Conservation (phyloP, 2,113 vertebrate genomes). For the Lonchura striata region DNA sequence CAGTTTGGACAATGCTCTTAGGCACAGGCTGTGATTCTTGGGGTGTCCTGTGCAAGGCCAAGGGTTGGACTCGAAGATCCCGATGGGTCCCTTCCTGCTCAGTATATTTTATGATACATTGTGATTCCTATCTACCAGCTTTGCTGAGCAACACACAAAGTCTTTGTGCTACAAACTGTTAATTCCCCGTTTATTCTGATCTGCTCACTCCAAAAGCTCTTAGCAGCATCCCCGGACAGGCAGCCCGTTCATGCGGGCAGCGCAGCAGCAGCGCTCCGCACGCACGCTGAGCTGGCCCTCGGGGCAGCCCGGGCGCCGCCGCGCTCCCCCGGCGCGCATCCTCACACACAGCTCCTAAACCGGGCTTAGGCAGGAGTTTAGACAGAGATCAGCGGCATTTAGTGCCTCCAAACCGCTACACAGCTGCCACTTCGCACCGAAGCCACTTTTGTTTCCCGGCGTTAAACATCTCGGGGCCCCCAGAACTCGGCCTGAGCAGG, state of each 20-base stretch:
- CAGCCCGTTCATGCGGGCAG: not conserved
- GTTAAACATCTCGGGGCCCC: not conserved
- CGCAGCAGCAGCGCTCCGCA: accelerated
- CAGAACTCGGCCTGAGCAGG: too few relatives aligned
- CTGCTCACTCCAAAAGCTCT: not conserved
- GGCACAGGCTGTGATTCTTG: not conserved
- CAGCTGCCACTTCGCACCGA: not conserved
- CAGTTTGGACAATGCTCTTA: not conserved
- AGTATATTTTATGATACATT: not conserved
- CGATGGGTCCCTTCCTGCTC: not conserved
- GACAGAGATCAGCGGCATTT: not conserved
- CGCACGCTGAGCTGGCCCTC: accelerated
- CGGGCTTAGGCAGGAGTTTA: not conserved
- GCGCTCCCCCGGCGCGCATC: accelerated
- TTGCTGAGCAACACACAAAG: not conserved
- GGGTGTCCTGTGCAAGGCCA: not conserved
- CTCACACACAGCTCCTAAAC: not conserved
- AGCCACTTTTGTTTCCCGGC: not conserved
- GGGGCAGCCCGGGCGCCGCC: not conserved
- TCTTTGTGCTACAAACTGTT: not conserved
- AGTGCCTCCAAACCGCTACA: not conserved
- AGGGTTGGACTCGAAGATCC: not conserved
- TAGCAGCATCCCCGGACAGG: accelerated
- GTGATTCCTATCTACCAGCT: not conserved
- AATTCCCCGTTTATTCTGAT: not conserved